A percentile compares a stretch with the other conserved stretches of the same genome.
Conservation (phyloP, 1,140 invertebrate species). For the Catajapyx aquilonaris region DNA sequence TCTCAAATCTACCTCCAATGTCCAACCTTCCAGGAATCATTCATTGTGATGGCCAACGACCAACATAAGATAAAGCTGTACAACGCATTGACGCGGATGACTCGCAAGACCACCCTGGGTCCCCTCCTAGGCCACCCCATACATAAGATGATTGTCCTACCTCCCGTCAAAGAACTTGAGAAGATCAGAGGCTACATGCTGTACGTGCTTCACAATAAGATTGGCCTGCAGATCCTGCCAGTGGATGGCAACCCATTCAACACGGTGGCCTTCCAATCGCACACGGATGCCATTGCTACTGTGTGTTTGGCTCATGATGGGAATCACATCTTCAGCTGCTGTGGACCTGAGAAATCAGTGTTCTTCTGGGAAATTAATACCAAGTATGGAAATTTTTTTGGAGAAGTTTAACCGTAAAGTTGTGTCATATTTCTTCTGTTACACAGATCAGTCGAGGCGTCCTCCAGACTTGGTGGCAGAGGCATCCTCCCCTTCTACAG, state of each 20-base stretch:
- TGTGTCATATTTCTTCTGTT: no score
- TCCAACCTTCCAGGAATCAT: no score
- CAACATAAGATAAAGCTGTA: conserved; percentile 42
- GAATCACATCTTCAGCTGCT: conserved; percentile 32
- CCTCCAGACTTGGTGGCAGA: conserved; percentile 25
- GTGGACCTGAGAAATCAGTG: conserved; percentile 27
- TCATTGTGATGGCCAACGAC: no score
- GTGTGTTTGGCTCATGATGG: conserved; percentile 19
- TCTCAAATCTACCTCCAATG: no score
- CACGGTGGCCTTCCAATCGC: conserved; percentile 35
- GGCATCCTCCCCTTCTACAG: conserved; percentile 32
- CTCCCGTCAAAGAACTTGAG: conserved; percentile 14
- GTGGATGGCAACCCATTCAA: conserved; percentile 51
- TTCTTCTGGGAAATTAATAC: conserved; percentile 36
- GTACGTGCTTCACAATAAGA: conserved; percentile 36
- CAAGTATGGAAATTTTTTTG: conserved; percentile 20
- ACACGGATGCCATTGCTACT: conserved; percentile 27
- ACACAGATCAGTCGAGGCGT: conserved; percentile 27
- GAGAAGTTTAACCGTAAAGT: conserved; percentile 1
- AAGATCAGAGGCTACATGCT: conserved; percentile 27
- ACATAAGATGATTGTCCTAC: conserved; percentile 19
- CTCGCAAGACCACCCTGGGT: conserved; percentile 35
- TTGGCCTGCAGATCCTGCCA: conserved; percentile 42
- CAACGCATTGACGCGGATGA: conserved; percentile 34
- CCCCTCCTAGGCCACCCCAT: conserved; percentile 38